A percentile compares a stretch with the other conserved stretches of the same genome.
Conservation (phyloP, 2,888 invertebrate genomes). For the Nemapogon koenigi region DNA sequence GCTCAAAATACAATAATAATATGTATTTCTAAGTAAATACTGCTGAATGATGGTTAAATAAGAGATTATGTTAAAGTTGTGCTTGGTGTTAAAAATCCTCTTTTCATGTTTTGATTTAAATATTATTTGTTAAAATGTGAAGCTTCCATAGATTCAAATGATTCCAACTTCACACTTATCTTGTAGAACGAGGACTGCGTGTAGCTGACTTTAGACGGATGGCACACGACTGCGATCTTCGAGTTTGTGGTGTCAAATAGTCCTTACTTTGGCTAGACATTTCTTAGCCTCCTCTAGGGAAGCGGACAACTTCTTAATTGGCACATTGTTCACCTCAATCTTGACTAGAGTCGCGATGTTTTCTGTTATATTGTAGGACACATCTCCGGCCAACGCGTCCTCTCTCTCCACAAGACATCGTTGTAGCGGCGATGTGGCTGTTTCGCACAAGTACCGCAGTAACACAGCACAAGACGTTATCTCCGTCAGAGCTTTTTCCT, state of each 20-base stretch:
- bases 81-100: neutral
- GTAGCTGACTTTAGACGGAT: constrained; percentile 76
- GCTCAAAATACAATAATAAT: no score
- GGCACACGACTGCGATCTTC: constrained; percentile 77
- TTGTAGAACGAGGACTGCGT: constrained; percentile 70
- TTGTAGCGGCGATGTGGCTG: constrained; percentile 86
- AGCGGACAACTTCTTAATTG: constrained; percentile 67
- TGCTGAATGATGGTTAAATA: no score
- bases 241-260: constrained; percentile 68
- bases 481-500: constrained; percentile 60
- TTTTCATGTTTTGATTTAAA: no score
- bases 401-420: constrained; percentile 82
- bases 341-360: constrained; percentile 75
- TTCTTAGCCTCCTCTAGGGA: constrained; percentile 64
- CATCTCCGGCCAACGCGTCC: constrained; percentile 81
- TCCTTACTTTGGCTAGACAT: constrained; percentile 34
- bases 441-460: constrained; percentile 83
- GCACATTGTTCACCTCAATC: constrained; percentile 78
- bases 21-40: no score
- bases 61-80: no score
- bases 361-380: constrained; percentile 72
- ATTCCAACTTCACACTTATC: constrained; percentile 60
- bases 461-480: constrained; percentile 72
- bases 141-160: constrained; percentile 68
- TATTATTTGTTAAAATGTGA: constrained; percentile 66